A percentile compares a stretch with the other conserved stretches of the same genome.
phyloP scores from a whole-genome alignment of 37 sponge, comb jelly and placozoan genomes.

The Cliona cf. orientalis region DNA sequence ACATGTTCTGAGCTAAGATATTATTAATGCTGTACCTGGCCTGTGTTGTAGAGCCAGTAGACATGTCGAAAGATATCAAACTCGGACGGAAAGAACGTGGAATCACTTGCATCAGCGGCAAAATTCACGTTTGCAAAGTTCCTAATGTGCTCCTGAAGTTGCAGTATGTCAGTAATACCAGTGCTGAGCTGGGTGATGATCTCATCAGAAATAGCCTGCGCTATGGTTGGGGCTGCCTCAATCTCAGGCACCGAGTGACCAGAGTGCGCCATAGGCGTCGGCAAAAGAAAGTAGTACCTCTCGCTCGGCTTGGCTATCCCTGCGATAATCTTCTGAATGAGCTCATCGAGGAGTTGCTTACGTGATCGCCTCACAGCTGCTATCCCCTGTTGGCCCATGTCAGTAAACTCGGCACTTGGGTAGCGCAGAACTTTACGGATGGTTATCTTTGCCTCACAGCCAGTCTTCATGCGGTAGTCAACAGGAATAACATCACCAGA shows the following conservation, averaged over 20 bases:
- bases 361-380: conserved; percentile 42
- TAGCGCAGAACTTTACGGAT: conserved; percentile 70
- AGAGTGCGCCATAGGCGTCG: conserved; percentile 78
- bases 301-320: conserved; percentile 71
- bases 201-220: conserved; percentile 33
- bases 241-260: conserved; percentile 64
- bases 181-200: conserved; percentile 40
- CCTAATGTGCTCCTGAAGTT: conserved; percentile 36
- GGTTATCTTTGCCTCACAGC: conserved; percentile 73
- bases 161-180: conserved; percentile 50
- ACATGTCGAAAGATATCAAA: conserved; percentile 64
- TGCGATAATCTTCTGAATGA: conserved; percentile 52
- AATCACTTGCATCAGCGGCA: conserved; percentile 44
- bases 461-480: conserved; percentile 36
- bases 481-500: conserved; percentile 55
- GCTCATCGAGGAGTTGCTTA: conserved; percentile 72
- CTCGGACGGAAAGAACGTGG: conserved; percentile 52
- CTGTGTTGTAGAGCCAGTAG: conserved; percentile 74
- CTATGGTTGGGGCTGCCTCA: conserved; percentile 20
- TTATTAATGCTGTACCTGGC: too few species aligned
- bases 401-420: conserved; percentile 49
- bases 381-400: conserved; percentile 31
- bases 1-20: background rate
- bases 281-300: conserved; percentile 74
- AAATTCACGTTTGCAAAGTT: conserved; percentile 31